A percentile compares a stretch with the other conserved stretches of the same genome.
These are phyloP conservation scores for Phenacoccus solenopsis DNA, from an alignment of 1,140 invertebrate species.

Conservation along the genomic window DNA sequence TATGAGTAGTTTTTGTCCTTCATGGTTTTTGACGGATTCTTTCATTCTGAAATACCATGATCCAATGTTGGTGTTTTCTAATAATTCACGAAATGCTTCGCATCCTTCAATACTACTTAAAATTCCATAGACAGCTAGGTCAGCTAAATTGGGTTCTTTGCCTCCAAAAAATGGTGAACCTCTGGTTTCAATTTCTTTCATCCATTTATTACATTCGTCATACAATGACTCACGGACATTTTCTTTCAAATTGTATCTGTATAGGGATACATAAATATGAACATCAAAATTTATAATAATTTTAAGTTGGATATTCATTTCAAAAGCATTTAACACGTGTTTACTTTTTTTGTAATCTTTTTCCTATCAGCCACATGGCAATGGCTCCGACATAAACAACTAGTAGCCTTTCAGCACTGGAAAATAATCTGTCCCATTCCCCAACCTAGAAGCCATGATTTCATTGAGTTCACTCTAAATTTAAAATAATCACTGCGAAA, in stretches of 20 bases:
- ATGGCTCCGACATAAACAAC: slow-evolving; percentile 88
- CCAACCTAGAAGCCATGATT: slow-evolving; percentile 46
- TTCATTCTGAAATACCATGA: slow-evolving; percentile 42
- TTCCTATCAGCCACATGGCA: slow-evolving; percentile 89
- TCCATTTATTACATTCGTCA: slow-evolving; percentile 74
- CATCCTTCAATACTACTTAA: slow-evolving; percentile 93
- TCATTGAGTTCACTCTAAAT: neutral
- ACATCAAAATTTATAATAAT: slow-evolving; percentile 1
- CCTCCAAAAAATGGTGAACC: slow-evolving; percentile 70
- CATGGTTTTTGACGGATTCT: slow-evolving; percentile 34
- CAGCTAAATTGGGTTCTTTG: slow-evolving; percentile 74
- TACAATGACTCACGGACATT: slow-evolving; percentile 84
- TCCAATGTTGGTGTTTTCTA: slow-evolving; percentile 55
- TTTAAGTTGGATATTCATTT: neutral
- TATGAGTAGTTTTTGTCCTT: neutral
- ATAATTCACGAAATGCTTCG: slow-evolving; percentile 72
- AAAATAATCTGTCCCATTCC: slow-evolving; percentile 83
- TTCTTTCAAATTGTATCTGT: slow-evolving; percentile 66
- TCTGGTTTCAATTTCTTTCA: slow-evolving; percentile 51
- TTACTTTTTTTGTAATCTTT: slow-evolving; percentile 71
- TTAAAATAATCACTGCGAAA: neutral
- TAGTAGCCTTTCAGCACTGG: slow-evolving; percentile 63
- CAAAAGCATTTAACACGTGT: neutral
- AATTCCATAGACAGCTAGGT: slow-evolving; percentile 86
- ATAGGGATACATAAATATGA: slow-evolving; percentile 29